phyloP scores from a whole-genome alignment of 2,113 vertebrate species.

The Poeciliopsis turrubarensis region DNA sequence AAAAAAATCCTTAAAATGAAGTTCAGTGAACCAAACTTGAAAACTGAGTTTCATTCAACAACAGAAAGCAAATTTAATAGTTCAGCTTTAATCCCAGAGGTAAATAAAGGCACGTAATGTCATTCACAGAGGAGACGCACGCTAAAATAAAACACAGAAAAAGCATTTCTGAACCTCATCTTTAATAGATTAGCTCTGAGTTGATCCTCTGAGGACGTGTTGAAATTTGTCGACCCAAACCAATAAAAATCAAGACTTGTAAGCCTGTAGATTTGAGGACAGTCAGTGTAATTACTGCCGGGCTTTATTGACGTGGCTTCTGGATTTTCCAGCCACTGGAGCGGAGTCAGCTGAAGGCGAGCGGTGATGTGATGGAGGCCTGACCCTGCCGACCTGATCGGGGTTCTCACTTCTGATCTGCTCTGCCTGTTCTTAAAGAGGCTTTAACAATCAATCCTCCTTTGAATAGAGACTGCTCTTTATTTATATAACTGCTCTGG shows the following conservation, averaged over 20 bases:
- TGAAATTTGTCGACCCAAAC: not conserved
- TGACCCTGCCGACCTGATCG: not conserved
- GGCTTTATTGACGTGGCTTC: slow-evolving; percentile 12
- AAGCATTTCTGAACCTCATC: slow-evolving; percentile 28
- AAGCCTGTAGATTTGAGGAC: slow-evolving; percentile 10
- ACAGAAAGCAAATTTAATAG: slow-evolving; percentile 1
- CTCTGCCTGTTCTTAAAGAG: not conserved
- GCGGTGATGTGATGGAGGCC: not conserved
- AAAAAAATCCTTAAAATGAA: not conserved
- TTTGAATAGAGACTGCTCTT: not conserved
- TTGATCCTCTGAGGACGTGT: not conserved
- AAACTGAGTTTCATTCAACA: not conserved
- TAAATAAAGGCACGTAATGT: not conserved
- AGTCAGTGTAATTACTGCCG: slow-evolving; percentile 9
- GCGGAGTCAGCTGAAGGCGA: slow-evolving; percentile 3
- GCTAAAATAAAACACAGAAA: slow-evolving; percentile 29
- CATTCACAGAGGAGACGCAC: not conserved
- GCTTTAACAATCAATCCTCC: slow-evolving; percentile 5
- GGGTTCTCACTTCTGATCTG: not conserved
- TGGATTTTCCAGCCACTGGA: slow-evolving; percentile 7
- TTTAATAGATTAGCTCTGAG: slow-evolving; percentile 18
- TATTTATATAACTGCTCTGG: not conserved
- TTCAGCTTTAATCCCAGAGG: not conserved
- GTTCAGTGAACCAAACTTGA: not conserved
- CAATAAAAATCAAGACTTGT: slow-evolving; percentile 12